These are phyloP conservation scores for Aurelia coerulea DNA, from an alignment of 30 jellyfish, hydroid and myxozoan genomes.

Conservation along the genomic window DNA sequence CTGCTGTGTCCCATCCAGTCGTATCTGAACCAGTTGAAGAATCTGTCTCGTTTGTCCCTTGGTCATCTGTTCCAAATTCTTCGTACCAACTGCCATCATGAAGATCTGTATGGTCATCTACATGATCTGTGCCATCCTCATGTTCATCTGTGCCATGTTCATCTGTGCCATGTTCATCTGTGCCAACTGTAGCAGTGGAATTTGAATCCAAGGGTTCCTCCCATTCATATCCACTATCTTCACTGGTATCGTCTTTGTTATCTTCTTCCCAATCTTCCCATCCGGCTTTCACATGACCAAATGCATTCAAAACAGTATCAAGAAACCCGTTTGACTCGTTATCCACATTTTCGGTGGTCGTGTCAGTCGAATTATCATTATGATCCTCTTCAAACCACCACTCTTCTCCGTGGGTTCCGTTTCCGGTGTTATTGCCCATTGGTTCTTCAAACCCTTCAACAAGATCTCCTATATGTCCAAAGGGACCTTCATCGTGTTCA, in stretches of 20 bases:
- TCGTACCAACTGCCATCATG: not conserved
- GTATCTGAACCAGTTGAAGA: not conserved
- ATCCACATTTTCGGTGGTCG: not conserved
- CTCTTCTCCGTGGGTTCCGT: too few species aligned
- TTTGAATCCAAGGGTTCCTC: not conserved
- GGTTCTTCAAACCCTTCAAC: too few species aligned
- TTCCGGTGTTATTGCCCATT: too few species aligned
- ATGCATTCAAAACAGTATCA: not conserved
- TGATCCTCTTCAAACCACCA: too few species aligned
- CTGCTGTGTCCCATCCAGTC: not conserved
- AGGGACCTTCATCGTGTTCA: not conserved
- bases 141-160: not conserved
- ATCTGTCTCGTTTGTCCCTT: not conserved
- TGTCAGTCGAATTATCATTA: too few species aligned
- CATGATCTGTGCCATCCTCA: not conserved
- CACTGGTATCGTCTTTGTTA: constrained; percentile 7
- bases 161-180: not conserved
- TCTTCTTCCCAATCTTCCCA: constrained; percentile 29
- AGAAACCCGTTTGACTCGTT: not conserved
- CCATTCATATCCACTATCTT: not conserved
- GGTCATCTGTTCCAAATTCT: not conserved
- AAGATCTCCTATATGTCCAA: not conserved
- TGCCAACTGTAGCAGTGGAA: not conserved
- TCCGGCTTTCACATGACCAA: not conserved
- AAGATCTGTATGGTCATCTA: not conserved